These are phyloP conservation scores for Lasiurus borealis DNA, from an alignment of 2,113 vertebrate species.

Conservation along the genomic window DNA sequence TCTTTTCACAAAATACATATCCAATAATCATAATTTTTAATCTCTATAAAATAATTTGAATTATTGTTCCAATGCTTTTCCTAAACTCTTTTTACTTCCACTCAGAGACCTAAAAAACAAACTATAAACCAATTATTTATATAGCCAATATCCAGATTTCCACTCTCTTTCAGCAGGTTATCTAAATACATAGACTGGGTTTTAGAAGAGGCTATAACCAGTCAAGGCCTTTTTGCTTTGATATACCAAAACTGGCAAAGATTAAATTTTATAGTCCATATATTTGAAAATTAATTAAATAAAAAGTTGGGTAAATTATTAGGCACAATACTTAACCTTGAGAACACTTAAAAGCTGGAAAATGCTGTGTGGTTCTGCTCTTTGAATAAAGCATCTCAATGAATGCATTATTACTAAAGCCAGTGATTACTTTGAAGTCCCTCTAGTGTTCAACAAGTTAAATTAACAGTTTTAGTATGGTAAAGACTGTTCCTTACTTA, in stretches of 20 bases:
- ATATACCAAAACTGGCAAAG: conserved; percentile 58
- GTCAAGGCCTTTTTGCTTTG: conserved; percentile 69
- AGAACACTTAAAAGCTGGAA: conserved; percentile 81
- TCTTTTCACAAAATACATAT: conserved; percentile 25
- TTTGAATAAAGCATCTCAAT: conserved; percentile 70
- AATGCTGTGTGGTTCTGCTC: conserved; percentile 71
- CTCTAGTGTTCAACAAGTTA: conserved; percentile 72
- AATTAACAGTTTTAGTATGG: conserved; percentile 69
- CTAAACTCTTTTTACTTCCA: background rate
- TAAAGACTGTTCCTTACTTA: conserved; percentile 39
- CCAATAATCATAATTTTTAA: conserved; percentile 37
- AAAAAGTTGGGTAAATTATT: conserved; percentile 75
- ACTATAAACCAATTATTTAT: conserved; percentile 63
- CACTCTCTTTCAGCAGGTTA: conserved; percentile 73
- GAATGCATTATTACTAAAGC: conserved; percentile 42
- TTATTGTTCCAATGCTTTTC: background rate
- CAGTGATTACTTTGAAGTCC: conserved; percentile 67
- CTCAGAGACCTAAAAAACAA: conserved; percentile 51
- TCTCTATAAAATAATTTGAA: background rate
- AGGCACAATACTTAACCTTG: conserved; percentile 80
- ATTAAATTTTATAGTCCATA: conserved; percentile 76
- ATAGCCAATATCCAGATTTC: conserved; percentile 58
- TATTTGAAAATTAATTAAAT: conserved; percentile 80
- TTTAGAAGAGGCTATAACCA: conserved; percentile 64
- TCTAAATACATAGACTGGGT: conserved; percentile 72